These are phyloP conservation scores for Argyresthia albistria DNA, from an alignment of 2,888 invertebrate genomes.

Conservation along the genomic window DNA sequence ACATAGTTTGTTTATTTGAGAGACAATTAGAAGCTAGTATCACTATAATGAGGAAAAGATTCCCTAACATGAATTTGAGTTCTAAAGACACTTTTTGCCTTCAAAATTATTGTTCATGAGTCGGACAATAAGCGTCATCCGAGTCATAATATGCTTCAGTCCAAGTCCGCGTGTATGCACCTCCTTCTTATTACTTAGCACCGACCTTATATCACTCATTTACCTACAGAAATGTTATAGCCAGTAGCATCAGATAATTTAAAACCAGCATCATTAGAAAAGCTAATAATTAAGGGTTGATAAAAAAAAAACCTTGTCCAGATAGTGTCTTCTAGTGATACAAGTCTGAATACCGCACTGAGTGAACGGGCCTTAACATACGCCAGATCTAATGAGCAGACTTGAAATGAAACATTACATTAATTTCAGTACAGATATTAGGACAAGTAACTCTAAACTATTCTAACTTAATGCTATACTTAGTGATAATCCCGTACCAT, in stretches of 20 bases:
- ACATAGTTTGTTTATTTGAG: slow-evolving; percentile 64
- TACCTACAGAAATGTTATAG: slow-evolving; percentile 13
- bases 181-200: slow-evolving; percentile 33
- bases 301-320: too few species aligned
- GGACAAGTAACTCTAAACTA: slow-evolving; percentile 30
- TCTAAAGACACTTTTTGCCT: slow-evolving; percentile 26
- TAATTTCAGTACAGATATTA: slow-evolving; percentile 31
- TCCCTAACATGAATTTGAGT: slow-evolving; percentile 50
- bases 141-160: slow-evolving; percentile 56
- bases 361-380: too few species aligned
- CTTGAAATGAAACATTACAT: slow-evolving; percentile 60
- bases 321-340: too few species aligned
- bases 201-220: slow-evolving; percentile 35
- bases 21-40: slow-evolving; percentile 69
- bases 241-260: too few species aligned
- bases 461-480: slow-evolving; percentile 39
- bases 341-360: too few species aligned
- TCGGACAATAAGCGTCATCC: slow-evolving; percentile 67
- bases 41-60: slow-evolving; percentile 69
- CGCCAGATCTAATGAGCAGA: slow-evolving; percentile 24
- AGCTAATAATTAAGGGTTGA: too few species aligned
- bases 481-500: slow-evolving; percentile 72
- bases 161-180: slow-evolving; percentile 47
- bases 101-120: slow-evolving; percentile 36
- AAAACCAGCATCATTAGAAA: too few species aligned